Base-by-base conservation (phyloP, 2,797 vertebrate genomes). In the Urocyon cinereoargenteus region DNA sequence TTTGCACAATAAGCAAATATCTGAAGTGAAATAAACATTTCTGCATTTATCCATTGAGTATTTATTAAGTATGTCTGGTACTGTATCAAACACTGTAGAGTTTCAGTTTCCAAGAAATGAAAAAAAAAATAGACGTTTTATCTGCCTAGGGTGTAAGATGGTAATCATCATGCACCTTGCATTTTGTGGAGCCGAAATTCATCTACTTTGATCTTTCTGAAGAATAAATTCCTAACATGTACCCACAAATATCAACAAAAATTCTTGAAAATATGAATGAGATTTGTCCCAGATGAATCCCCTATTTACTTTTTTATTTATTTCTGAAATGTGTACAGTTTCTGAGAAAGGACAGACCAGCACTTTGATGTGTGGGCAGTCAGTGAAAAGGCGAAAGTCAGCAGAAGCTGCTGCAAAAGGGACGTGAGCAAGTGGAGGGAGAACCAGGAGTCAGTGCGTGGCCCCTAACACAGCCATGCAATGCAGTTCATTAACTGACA, bases 401-500 rank as follows among this genome's bases (percentile, higher is more conserved):
- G 34, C 91, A 73, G 64, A 55, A 0, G 2, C 26, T 24, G 6
- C 16, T 11, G 5, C 81, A 22, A 45, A 70, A 7, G 45, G 14
- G 34, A 85, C 11, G 36, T 24, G 70, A 61, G 53, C 31, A 19
- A 66, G 12, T 34, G 16, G n/a, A 40, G 36, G 7, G 40, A 51
- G 36, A n/a, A 0, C 15, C 7, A 1, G 0, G 40, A 64, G 14
- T 10, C 53, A 34, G 6, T 40, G 53, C 7, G 24, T 8, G 6
- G 4, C 49, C 18, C 1, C 16, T 0, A 55, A 53, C 31, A 31
- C 18, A 16, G 8, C 11, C 6, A 4, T 0, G 24, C 6, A 15
- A 4, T 2, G 12, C 2, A 0, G 10, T 21, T 34, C 1, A 7
- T 9, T 9, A n/a, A 34, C 3, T 7, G 2, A 16, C 0, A 9